These are phyloP conservation scores for Diprion similis DNA, from an alignment of 1,140 invertebrate genomes.

Conservation along the genomic window DNA sequence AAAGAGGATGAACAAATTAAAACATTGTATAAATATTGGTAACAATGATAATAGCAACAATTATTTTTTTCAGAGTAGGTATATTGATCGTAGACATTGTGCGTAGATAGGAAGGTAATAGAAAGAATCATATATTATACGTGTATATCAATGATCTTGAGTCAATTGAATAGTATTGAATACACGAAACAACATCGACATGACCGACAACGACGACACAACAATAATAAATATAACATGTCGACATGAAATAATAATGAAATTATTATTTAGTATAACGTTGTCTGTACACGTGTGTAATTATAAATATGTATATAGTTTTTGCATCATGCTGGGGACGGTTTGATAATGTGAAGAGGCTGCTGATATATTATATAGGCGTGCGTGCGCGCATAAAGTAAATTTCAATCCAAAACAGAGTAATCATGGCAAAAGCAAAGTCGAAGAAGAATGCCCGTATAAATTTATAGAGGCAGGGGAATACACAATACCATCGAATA, in stretches of 20 bases:
- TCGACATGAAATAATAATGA: too few species aligned
- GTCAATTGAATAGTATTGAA: not conserved
- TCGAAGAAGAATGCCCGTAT: not conserved
- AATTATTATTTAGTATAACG: too few species aligned
- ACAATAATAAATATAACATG: too few species aligned
- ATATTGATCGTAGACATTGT: not conserved
- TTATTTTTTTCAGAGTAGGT: not conserved
- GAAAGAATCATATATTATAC: not conserved
- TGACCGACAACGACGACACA: not conserved
- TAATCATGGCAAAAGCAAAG: constrained; percentile 15
- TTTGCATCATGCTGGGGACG: not conserved
- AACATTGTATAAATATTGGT: not conserved
- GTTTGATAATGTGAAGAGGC: constrained; percentile 27
- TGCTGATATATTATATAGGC: constrained; percentile 19
- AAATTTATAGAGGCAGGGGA: not conserved
- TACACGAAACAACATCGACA: not conserved
- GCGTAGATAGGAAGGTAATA: too few species aligned
- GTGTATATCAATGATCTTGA: not conserved
- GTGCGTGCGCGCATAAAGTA: not conserved
- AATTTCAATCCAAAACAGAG: constrained; percentile 25
- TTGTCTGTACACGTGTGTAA: not conserved
- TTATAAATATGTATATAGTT: not conserved
- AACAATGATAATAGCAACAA: constrained; percentile 5
- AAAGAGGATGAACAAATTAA: not conserved
- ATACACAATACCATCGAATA: too few species aligned